Evolutionary conservation across 2,888 invertebrate genomes (phyloP), one percentile per base, ranked within the genome.

Genomic region (Thereva unica): DNA sequence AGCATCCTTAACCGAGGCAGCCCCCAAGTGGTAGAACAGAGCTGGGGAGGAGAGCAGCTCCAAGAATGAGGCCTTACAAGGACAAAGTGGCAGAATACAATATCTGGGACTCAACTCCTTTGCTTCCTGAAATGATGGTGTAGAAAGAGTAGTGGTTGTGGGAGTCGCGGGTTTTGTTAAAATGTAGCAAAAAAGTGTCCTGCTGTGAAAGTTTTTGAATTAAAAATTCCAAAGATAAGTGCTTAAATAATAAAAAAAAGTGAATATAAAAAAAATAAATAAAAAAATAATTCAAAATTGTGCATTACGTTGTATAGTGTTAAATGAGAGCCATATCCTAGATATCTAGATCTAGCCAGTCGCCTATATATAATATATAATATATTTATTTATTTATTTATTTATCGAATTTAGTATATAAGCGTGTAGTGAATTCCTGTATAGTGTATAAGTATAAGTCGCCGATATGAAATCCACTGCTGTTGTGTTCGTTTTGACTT

Each of bases 161-260:
- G 10, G 59, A 40, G 47, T 59, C 8, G 35, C 45, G n/a, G 47
- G 35, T 4, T 10, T 5, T 59, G 47, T 38, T 23, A 59, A 59
- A 59, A 59, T 59, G 59, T 45, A 59, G 47, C 49, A 49, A 23
- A 37, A n/a, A 59, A 47, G 59, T 47, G 59, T 8, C 49, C 37
- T 12, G 23, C 23, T 23, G 35, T 38, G 38, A 59, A 45, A 47
- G n/a, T 42, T 44, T 44, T 38, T 56, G 23, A 23, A 23, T 23
- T 23, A 23, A 23, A 23, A 23, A 23, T 23, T 23, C 23, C 44
- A 41, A n/a, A 56, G 44, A 56, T 6, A 38, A 38, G 49, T 59
- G 49, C 38, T 59, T 47, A 38, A 45, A 45, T 45, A 9, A 34
- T 35, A 37, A 47, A 9, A 34, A 47, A 47, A 47, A 37, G 45